phyloP scores from a whole-genome alignment of 1,140 invertebrate species.

The Sminthurinus signatus region DNA sequence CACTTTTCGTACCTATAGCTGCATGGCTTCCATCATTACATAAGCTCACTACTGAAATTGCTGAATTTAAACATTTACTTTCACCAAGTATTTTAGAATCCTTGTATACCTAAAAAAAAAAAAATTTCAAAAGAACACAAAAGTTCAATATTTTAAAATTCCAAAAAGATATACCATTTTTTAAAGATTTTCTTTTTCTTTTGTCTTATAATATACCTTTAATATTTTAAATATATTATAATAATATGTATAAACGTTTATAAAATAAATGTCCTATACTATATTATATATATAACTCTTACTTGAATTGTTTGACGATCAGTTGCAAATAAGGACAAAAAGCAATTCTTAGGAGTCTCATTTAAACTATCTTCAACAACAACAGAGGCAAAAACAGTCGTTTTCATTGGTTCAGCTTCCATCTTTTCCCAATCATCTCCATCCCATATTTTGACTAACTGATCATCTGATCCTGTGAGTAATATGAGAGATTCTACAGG shows the following conservation, averaged over 20 bases:
- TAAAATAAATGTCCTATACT: not conserved
- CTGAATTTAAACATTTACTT: conserved; percentile 2
- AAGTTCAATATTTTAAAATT: too few species aligned
- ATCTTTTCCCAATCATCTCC: conserved; percentile 25
- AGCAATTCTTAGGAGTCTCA: conserved; percentile 9
- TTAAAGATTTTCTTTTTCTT: too few species aligned
- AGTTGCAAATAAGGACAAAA: conserved; percentile 28
- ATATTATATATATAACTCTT: too few species aligned
- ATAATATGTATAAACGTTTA: too few species aligned
- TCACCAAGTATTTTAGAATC: conserved; percentile 24
- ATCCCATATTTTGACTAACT: conserved; percentile 40
- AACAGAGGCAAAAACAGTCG: conserved; percentile 13
- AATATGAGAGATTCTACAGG: conserved; percentile 26
- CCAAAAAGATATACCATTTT: too few species aligned
- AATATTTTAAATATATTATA: too few species aligned
- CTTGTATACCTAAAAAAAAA: conserved; percentile 23
- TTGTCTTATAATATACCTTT: too few species aligned
- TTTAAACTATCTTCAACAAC: not conserved
- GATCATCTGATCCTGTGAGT: conserved; percentile 35
- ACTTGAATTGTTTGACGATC: conserved; percentile 32
- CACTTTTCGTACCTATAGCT: conserved; percentile 14
- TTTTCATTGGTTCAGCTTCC: conserved; percentile 23
- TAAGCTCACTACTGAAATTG: conserved; percentile 15
- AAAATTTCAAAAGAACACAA: too few species aligned
- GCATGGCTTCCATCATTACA: conserved; percentile 9